Base-by-base conservation (phyloP, 2,888 invertebrate species). In the Hydropsyche betteni region DNA sequence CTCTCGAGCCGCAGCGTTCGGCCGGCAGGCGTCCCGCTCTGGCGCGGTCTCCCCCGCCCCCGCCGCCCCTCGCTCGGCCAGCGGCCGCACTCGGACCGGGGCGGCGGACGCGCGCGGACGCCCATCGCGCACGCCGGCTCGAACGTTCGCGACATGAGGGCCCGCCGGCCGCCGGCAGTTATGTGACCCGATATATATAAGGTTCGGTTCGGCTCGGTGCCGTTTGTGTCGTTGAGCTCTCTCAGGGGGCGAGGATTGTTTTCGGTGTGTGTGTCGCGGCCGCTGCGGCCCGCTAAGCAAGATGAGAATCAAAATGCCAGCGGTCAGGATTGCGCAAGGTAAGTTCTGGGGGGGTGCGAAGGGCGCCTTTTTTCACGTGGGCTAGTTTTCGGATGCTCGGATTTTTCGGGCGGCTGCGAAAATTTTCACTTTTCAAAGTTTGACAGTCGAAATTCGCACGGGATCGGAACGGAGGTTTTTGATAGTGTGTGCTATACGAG, bases 281-380 rank as follows among this genome's bases (percentile, higher is more conserved):
- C 80, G 36, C 70, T 78, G 71, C 78, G 80, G 76, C 78, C 78
- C 77, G 75, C 75, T 24, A 2, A 24, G 77, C 93, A 95, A 92
- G 91, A 96, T 96, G 96, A 94, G 96, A 94, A 96, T 95, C 90
- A 96, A 96, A 92, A 96, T 95, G 95, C 96, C 95, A 88, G 96
- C 96, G 87, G 95, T 95, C 89, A 93, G 95, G 90, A 96, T 96
- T 91, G 95, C 95, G 89, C 95, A 96, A 95, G 96, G 96, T 95
- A 89, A 91, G 91, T 86, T 74, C 4, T 44, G 6, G 3, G 2
- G 24, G 24, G 24, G n/a, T n/a, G n/a, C n/a, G n/a, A n/a, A n/a
- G n/a, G n/a, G n/a, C n/a, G n/a, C n/a, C n/a, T n/a, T n/a, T n/a
- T n/a, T n/a, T n/a, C n/a, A n/a, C n/a, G n/a, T n/a, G n/a, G n/a